Conservation (phyloP, 2,797 vertebrate species). For the Oreochromis mossambicus region DNA sequence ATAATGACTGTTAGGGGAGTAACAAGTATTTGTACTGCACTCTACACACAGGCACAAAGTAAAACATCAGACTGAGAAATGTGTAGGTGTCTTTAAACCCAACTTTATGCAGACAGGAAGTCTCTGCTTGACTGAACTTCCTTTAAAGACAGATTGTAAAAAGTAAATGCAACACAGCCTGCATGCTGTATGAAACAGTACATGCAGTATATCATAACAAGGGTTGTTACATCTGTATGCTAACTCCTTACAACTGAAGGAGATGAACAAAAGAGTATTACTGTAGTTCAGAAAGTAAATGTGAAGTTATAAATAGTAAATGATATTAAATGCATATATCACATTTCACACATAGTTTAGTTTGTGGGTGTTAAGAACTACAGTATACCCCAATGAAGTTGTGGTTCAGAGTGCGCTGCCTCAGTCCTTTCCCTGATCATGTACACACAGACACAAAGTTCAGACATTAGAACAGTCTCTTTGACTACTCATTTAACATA, state of each 20-base stretch:
- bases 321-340: neutral
- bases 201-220: fast-evolving
- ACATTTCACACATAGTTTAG: neutral
- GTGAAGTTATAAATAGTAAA: no score
- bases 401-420: fast-evolving
- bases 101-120: neutral
- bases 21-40: neutral
- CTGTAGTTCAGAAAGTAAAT: neutral
- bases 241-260: neutral
- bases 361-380: neutral
- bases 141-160: neutral
- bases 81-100: neutral
- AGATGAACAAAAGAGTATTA: neutral
- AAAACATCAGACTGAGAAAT: neutral
- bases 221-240: neutral
- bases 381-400: neutral
- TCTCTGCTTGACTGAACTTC: neutral
- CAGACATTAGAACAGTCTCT: neutral
- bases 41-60: neutral
- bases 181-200: neutral
- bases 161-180: neutral
- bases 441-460: fast-evolving
- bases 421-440: neutral
- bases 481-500: neutral
- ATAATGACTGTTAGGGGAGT: fast-evolving